Conservation (phyloP, 2,113 vertebrate genomes). For the Ptilonorhynchus violaceus region DNA sequence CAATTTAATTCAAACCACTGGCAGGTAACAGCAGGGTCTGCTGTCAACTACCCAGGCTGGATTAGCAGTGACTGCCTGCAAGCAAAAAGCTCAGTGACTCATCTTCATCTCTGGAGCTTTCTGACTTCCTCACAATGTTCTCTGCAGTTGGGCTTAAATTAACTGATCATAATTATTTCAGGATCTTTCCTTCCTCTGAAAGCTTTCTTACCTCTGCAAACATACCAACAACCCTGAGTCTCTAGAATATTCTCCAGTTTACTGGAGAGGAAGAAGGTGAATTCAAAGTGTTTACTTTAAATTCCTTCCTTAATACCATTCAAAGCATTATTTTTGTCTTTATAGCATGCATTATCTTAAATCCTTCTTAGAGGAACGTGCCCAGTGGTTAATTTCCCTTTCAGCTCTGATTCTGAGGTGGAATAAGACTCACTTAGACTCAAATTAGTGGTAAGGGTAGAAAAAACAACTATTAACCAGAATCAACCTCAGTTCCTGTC, state of each 20-base stretch:
- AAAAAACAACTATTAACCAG: not conserved
- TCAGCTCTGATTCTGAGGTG: not conserved
- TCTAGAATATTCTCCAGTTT: not conserved
- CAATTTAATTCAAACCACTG: not conserved
- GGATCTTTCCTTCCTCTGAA: not conserved
- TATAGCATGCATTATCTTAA: fast-evolving
- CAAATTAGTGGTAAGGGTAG: not conserved
- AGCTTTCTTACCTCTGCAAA: not conserved
- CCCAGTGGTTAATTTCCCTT: not conserved
- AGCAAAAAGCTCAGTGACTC: not conserved
- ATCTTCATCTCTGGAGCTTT: not conserved
- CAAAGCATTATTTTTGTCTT: not conserved
- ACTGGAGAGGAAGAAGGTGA: not conserved
- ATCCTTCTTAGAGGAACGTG: not conserved
- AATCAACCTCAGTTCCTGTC: not conserved
- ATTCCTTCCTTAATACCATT: not conserved
- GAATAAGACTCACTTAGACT: not conserved
- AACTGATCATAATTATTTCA: not conserved
- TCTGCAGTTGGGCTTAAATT: not conserved
- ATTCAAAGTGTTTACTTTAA: not conserved
- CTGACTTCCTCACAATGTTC: not conserved
- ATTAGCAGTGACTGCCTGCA: not conserved
- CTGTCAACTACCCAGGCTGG: not conserved
- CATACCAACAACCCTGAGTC: not conserved
- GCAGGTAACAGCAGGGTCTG: not conserved